Conservation (phyloP, 2,797 vertebrate genomes). For the Podargus strigoides region DNA sequence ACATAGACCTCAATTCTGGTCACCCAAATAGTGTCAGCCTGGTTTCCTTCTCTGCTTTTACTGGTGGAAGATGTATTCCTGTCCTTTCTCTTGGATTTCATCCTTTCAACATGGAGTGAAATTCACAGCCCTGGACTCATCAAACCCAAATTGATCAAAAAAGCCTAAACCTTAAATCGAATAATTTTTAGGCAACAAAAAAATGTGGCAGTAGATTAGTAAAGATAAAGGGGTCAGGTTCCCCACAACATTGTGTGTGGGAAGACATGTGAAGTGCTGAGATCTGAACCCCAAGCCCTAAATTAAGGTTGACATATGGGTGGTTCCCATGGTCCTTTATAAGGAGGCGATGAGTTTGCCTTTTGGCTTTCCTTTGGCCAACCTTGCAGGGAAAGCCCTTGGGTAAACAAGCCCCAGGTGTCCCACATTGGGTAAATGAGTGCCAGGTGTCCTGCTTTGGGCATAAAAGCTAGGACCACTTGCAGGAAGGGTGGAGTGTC, state of each 20-base stretch:
- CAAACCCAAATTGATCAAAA: background rate
- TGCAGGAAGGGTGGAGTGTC: too few relatives aligned
- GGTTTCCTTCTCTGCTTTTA: background rate
- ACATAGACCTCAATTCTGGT: accelerated
- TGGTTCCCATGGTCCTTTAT: too few relatives aligned
- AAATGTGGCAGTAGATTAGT: background rate
- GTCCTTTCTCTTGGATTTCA: background rate
- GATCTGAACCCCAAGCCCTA: too few relatives aligned
- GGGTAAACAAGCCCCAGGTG: too few relatives aligned
- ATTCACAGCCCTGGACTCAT: background rate
- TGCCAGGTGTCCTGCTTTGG: too few relatives aligned
- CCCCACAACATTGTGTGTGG: background rate
- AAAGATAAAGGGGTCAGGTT: background rate
- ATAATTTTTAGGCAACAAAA: background rate
- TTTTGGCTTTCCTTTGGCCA: too few relatives aligned
- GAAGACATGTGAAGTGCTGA: too few relatives aligned
- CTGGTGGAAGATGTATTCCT: background rate
- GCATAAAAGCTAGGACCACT: too few relatives aligned
- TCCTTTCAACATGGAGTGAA: background rate
- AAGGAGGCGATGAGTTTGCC: too few relatives aligned
- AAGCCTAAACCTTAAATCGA: accelerated
- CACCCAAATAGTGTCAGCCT: background rate
- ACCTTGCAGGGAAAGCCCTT: too few relatives aligned
- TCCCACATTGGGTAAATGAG: too few relatives aligned
- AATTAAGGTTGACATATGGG: too few relatives aligned